Percentiles rank a stretch among this genome's conserved stretches.
These are phyloP conservation scores for Crypturellus tataupa DNA, from an alignment of 2,797 vertebrate species.

Conservation along the genomic window DNA sequence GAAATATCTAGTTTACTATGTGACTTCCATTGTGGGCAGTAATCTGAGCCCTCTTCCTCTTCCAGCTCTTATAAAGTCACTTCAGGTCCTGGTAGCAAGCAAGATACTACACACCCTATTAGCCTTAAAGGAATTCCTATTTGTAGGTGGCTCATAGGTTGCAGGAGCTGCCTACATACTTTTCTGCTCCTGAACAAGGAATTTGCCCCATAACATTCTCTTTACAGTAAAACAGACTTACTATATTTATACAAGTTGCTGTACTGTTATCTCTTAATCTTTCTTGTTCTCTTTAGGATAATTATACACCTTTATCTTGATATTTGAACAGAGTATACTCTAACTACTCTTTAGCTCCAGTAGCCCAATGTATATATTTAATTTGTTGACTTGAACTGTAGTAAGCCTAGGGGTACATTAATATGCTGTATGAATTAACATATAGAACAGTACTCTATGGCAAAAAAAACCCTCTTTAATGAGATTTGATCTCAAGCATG, in stretches of 20 bases:
- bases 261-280: background rate
- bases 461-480: background rate
- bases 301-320: background rate
- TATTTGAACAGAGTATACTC: background rate
- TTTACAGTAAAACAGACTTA: background rate
- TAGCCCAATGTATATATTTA: background rate
- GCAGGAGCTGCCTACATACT: background rate
- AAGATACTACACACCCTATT: fast-evolving
- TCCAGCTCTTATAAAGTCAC: background rate
- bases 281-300: background rate
- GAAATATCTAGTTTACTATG: background rate
- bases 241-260: background rate
- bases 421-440: background rate
- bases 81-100: background rate
- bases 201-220: background rate
- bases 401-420: background rate
- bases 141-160: background rate
- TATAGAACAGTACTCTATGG: background rate
- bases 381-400: slow-evolving; percentile 21
- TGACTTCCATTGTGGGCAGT: background rate
- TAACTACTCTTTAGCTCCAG: background rate
- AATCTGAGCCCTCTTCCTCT: background rate
- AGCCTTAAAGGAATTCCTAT: background rate
- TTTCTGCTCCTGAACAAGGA: background rate
- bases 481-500: background rate